These are phyloP conservation scores for Chloebia gouldiae DNA, from an alignment of 2,113 vertebrate species.

Conservation along the genomic window DNA sequence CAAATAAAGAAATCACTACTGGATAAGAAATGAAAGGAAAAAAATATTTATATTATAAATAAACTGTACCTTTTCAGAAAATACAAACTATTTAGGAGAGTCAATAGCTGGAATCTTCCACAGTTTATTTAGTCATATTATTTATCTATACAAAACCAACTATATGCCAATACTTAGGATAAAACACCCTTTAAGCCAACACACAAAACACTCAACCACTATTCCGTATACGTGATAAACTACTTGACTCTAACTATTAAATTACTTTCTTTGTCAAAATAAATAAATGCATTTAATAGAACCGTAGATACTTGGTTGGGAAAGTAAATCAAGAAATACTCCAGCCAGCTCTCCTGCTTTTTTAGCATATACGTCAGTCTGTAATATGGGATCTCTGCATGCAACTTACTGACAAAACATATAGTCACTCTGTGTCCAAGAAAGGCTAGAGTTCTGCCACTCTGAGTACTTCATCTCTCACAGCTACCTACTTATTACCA, in stretches of 20 bases:
- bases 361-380: background rate
- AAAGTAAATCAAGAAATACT: background rate
- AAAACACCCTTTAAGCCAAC: background rate
- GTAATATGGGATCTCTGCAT: rapidly evolving
- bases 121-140: background rate
- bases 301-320: background rate
- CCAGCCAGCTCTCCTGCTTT: background rate
- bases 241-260: background rate
- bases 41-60: background rate
- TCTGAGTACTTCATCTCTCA: background rate
- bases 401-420: background rate
- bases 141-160: background rate
- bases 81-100: background rate
- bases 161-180: background rate
- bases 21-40: background rate
- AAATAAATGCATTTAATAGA: background rate
- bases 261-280: background rate
- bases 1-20: background rate
- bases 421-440: background rate
- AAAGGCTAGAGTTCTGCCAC: background rate
- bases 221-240: background rate
- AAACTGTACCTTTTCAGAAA: background rate
- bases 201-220: rapidly evolving
- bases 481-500: background rate
- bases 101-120: background rate